A percentile compares a stretch with the other conserved stretches of the same genome.
Evolutionary conservation across 2,113 vertebrate genomes (phyloP).

Genomic region (Pollachius pollachius): DNA sequence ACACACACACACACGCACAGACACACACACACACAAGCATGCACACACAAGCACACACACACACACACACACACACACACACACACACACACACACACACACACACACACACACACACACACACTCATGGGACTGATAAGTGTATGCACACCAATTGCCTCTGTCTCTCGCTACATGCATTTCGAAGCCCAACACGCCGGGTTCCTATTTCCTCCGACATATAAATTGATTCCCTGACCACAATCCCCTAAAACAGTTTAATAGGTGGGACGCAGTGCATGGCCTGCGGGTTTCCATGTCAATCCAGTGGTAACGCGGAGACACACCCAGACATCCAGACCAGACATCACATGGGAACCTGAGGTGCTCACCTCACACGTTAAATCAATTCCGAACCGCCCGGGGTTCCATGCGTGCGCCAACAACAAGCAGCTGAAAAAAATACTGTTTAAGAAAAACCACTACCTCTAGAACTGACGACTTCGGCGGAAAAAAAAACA

Average conservation of each 20-base stretch:
- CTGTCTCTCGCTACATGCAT: too few relatives aligned
- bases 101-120: too few relatives aligned
- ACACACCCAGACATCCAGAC: conserved; percentile 45
- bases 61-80: too few relatives aligned
- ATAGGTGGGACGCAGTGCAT: conserved; percentile 17
- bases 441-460: conserved; percentile 37
- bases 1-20: background rate
- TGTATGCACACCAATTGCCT: too few relatives aligned
- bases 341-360: conserved; percentile 10
- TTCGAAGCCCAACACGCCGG: background rate
- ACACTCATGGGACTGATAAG: too few relatives aligned
- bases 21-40: too few relatives aligned
- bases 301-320: conserved; percentile 33
- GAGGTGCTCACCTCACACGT: conserved; percentile 47
- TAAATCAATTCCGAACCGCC: conserved; percentile 31
- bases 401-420: conserved; percentile 36
- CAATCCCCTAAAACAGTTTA: background rate
- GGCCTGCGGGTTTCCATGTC: conserved; percentile 21
- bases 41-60: background rate
- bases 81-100: too few relatives aligned
- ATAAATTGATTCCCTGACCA: conserved; percentile 26
- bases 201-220: background rate
- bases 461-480: conserved; percentile 31
- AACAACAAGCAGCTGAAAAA: conserved; percentile 30
- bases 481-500: conserved; percentile 42